phyloP scores from a whole-genome alignment of 2,113 vertebrate genomes.

The Trematocara unimaculatum region DNA sequence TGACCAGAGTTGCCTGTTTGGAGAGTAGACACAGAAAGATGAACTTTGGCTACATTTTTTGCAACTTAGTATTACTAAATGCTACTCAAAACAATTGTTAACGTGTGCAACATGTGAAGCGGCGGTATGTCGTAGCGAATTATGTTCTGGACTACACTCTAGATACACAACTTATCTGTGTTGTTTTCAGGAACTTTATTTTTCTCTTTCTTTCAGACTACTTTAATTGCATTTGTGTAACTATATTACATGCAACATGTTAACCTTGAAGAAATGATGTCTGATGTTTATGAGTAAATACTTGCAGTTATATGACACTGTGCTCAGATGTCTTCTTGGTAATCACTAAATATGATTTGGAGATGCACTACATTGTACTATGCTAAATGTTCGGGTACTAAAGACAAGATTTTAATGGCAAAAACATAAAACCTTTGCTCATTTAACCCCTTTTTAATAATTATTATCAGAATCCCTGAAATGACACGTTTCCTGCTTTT shows the following conservation, averaged over 20 bases:
- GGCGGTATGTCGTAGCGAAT: slow-evolving; percentile 40
- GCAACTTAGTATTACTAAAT: slow-evolving; percentile 29
- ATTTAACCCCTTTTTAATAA: neutral
- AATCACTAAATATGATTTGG: neutral
- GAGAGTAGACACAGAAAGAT: slow-evolving; percentile 14
- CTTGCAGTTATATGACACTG: slow-evolving; percentile 37
- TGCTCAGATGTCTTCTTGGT: neutral
- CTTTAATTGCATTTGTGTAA: slow-evolving; percentile 52
- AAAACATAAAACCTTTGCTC: neutral
- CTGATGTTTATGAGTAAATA: slow-evolving; percentile 64
- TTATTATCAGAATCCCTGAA: neutral
- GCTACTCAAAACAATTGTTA: slow-evolving; percentile 28
- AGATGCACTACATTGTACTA: neutral
- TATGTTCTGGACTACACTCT: slow-evolving; percentile 25
- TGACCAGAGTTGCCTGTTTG: slow-evolving; percentile 62
- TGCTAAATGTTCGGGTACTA: neutral
- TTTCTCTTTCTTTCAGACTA: slow-evolving; percentile 28
- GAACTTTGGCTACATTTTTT: slow-evolving; percentile 20
- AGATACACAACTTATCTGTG: slow-evolving; percentile 47
- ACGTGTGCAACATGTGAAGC: slow-evolving; percentile 32
- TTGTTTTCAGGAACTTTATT: slow-evolving; percentile 34
- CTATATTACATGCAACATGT: slow-evolving; percentile 53
- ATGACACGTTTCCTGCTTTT: neutral
- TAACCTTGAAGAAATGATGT: slow-evolving; percentile 46
- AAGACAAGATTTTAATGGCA: neutral